Percentiles rank a stretch among this genome's conserved stretches.
Conservation (phyloP, 2,797 vertebrate genomes). For the Psittacula echo region DNA sequence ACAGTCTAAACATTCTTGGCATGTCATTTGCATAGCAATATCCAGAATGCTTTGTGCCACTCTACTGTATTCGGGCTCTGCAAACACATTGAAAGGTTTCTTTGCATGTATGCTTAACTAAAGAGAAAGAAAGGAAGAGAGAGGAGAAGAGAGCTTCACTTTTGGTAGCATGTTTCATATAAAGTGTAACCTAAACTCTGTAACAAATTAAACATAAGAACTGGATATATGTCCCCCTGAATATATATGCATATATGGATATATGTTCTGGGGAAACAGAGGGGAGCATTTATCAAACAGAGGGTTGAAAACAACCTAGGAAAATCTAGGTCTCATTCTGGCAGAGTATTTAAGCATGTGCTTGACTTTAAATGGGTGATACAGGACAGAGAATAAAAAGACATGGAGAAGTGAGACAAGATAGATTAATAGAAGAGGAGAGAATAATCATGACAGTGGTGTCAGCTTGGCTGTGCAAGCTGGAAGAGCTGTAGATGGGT, state of each 20-base stretch:
- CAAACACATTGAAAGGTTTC: constrained; percentile 64
- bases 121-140: constrained; percentile 61
- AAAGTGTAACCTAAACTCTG: constrained; percentile 46
- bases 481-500: rapidly evolving
- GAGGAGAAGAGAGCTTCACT: constrained; percentile 51
- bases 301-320: not conserved
- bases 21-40: constrained; percentile 82
- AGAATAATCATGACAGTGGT: rapidly evolving
- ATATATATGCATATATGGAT: not conserved
- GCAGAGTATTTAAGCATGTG: not conserved
- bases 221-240: not conserved
- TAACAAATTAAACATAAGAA: not conserved
- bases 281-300: not conserved
- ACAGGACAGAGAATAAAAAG: not conserved
- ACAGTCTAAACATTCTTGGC: constrained; percentile 74
- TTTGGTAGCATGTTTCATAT: constrained; percentile 55
- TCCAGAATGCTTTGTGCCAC: constrained; percentile 76
- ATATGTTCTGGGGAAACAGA: not conserved
- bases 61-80: constrained; percentile 53
- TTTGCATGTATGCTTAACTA: constrained; percentile 65
- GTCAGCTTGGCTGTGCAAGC: not conserved
- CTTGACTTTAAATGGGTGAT: not conserved
- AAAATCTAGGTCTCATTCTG: not conserved
- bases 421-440: not conserved
- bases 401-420: not conserved